These are phyloP conservation scores for Pteronotus mesoamericanus DNA, from an alignment of 2,797 vertebrate species.

Conservation along the genomic window DNA sequence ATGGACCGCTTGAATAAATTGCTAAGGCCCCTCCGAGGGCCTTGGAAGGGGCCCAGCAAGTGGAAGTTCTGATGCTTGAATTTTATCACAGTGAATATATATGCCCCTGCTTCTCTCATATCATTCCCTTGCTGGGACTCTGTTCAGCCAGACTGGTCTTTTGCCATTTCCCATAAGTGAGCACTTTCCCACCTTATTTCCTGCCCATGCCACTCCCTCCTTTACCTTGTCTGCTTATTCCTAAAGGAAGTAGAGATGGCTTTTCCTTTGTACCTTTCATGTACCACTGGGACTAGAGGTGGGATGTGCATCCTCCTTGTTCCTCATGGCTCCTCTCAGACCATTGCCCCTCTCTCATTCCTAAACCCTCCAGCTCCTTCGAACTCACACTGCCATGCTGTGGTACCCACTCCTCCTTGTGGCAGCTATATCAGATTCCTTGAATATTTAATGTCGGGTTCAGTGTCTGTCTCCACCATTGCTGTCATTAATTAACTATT, in stretches of 20 bases:
- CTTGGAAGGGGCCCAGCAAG: not conserved
- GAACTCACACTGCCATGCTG: not conserved
- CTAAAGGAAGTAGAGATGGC: not conserved
- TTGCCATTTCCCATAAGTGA: not conserved
- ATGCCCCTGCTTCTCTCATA: not conserved
- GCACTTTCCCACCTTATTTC: not conserved
- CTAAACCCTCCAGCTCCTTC: not conserved
- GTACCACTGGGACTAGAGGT: not conserved
- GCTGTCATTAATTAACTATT: not conserved
- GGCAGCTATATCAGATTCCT: not conserved
- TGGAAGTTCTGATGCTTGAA: not conserved
- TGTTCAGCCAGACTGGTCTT: not conserved
- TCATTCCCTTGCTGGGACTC: not conserved
- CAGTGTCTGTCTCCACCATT: not conserved
- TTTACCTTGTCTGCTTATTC: not conserved
- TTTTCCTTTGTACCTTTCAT: not conserved
- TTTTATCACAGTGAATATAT: not conserved
- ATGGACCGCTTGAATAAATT: not conserved
- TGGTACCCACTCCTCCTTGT: not conserved
- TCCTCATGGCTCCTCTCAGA: not conserved
- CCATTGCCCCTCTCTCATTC: not conserved
- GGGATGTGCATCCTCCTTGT: not conserved
- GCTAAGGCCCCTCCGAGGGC: not conserved
- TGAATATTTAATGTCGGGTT: not conserved
- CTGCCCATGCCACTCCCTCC: not conserved